Base-by-base conservation (phyloP, 2,888 invertebrate genomes). In the Tricholauxania praeusta region DNA sequence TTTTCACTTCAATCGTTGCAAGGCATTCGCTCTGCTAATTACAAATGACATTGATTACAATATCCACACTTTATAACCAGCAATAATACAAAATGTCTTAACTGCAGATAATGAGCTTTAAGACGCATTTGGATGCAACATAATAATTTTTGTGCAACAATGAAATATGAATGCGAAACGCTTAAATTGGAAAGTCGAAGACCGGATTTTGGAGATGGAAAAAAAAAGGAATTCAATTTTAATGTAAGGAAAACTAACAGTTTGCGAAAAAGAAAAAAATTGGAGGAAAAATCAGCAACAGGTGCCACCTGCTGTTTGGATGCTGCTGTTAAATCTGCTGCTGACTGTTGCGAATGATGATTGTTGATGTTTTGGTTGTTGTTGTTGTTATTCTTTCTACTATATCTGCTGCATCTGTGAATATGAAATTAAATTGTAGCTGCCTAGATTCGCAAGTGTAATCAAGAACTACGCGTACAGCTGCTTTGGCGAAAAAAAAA, bases 271-370 rank as follows among this genome's bases (percentile, higher is more conserved):
- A 48, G 10, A 15, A 60, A 60, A 39, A 39, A 39, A 39, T 39
- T 39, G 39, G 39, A 39, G 10, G 39, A 39, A 39, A 39, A 39
- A 39, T 39, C 39, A 39, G 39, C 39, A 39, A 57, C 22, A n/a
- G 47, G 67, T 62, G 78, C 79, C 82, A 82, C 81, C 82, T 82
- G 83, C 78, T 80, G 83, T 80, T 82, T 79, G 81, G 79, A 81
- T 83, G 82, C 80, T 82, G 74, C 75, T 81, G n/a, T 52, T 75
- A 28, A 32, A 57, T 49, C 47, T 28, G 60, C 39, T 72, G 76
- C 52, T 52, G 74, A 52, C 59, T 8, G 57, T 19, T 55, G 64
- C 39, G 71, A n/a, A 48, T 69, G 48, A 48, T 69, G 51, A 52
- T 66, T 71, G 71, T 22, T 65, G 47, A 48, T 57, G 48, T 71